Evolutionary conservation across 2,797 vertebrate genomes (phyloP).

Genomic region (Columba guinea): DNA sequence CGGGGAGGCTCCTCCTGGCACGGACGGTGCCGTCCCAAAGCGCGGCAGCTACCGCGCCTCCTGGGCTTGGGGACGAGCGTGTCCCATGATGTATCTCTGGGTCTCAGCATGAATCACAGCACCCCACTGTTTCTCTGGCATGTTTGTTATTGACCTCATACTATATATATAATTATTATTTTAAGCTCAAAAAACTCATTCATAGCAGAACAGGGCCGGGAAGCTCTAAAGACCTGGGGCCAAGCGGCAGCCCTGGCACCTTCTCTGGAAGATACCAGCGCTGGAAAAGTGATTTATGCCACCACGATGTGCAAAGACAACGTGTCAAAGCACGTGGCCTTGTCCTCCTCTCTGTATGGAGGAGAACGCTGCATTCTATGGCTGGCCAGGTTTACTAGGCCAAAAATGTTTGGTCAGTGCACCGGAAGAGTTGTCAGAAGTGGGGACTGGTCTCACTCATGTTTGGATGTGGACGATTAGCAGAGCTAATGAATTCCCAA

Average conservation of each 20-base stretch:
- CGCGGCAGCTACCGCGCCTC: not conserved
- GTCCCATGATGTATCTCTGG: not conserved
- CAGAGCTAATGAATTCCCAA: not conserved
- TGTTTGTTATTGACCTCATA: not conserved
- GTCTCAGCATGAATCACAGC: not conserved
- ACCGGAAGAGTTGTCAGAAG: not conserved
- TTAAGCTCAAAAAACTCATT: too few relatives aligned
- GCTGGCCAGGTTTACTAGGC: not conserved
- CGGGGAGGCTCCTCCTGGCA: not conserved
- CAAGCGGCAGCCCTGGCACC: not conserved
- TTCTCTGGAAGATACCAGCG: not conserved
- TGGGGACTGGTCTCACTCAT: fast-evolving
- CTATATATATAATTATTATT: too few relatives aligned
- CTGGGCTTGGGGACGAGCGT: not conserved
- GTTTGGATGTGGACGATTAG: not conserved
- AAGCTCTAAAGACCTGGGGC: not conserved
- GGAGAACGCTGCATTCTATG: not conserved
- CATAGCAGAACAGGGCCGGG: not conserved
- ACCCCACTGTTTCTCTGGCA: not conserved
- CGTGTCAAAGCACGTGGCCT: not conserved
- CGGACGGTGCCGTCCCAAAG: not conserved
- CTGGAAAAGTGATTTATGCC: not conserved
- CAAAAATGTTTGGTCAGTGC: not conserved
- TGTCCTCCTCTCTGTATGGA: not conserved
- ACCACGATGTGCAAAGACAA: fast-evolving